phyloP scores from a whole-genome alignment of 1,140 invertebrate species.

The Zaprionus davidi region DNA sequence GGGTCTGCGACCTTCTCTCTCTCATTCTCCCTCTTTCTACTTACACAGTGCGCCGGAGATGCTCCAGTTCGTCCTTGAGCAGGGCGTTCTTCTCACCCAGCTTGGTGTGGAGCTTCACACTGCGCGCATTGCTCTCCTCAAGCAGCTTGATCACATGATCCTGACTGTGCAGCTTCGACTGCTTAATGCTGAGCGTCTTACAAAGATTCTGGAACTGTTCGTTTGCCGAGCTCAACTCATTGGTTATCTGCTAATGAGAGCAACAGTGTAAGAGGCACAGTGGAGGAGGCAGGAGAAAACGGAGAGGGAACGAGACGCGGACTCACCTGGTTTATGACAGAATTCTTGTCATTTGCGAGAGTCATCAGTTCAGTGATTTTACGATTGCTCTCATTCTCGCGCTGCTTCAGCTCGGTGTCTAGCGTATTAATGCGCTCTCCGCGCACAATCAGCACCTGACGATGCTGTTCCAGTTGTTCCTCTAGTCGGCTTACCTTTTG shows the following conservation, averaged over 20 bases:
- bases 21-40: conserved; percentile 3
- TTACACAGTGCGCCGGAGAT: conserved; percentile 65
- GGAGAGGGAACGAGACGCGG: not conserved
- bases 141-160: conserved; percentile 87
- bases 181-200: conserved; percentile 85
- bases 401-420: conserved; percentile 49
- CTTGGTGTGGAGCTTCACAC: conserved; percentile 86
- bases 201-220: conserved; percentile 86
- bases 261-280: not conserved
- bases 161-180: conserved; percentile 86
- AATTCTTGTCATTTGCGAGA: conserved; percentile 50
- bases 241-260: conserved; percentile 82
- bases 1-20: not conserved
- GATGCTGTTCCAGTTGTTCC: conserved; percentile 40
- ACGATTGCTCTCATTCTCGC: conserved; percentile 36
- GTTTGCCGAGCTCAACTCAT: conserved; percentile 85
- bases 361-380: conserved; percentile 48
- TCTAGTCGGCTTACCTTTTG: conserved; percentile 24
- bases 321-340: conserved; percentile 52
- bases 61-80: conserved; percentile 85
- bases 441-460: conserved; percentile 54
- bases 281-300: no score
- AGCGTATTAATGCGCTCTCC: conserved; percentile 45
- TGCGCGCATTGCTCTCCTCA: conserved; percentile 87
- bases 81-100: conserved; percentile 87